Base-by-base conservation (phyloP, 2,888 invertebrate species). In the Rhagium mordax region DNA sequence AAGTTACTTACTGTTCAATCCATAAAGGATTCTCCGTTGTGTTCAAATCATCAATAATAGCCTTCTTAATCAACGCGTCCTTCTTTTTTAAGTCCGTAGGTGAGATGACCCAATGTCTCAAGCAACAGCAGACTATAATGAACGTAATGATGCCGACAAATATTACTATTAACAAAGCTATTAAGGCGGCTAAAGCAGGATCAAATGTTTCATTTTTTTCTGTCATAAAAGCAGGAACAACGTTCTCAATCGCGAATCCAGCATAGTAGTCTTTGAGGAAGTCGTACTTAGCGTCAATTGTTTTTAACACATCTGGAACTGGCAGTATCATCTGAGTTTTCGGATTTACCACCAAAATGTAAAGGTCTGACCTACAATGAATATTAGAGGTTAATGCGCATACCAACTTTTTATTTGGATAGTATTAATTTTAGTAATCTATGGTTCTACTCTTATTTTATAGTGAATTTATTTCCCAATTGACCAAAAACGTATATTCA, bases 11-110 rank as follows among this genome's bases (percentile, higher is more conserved):
- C 93, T 96, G 96, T 89, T 97, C 97, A 83, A 96, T 93, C 97
- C 96, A 97, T 13, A 97, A 88, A 0, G 96, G 97, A 90, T 97
- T 97, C 87, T 97, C 97, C 0, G 96, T 97, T 0, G 96, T 96
- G 82, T 95, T 95, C 60, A 96, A 88, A 84, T 96, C 96, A 80
- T 96, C 95, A 41, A 96, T 92, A 64, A 95, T 95, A 76, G 95
- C 93, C 75, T 95, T 93, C 70, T 95, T 93, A 21, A 95, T 95
- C 13, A 96, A 88, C 57, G 95, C 94, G 85, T 96, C 96, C 69
- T 95, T 95, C 75, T 95, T 93, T 79, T 94, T 94, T 81, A 95
- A 93, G 66, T 93, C 93, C n/a, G 94, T 93, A 59, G 95, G 93
- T 1, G 94, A 92, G 59, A 95, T 93, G 47, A 95, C 94, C 95